A percentile compares a stretch with the other conserved stretches of the same genome.
These are phyloP conservation scores for Tympanuchus pallidicinctus DNA, from an alignment of 2,113 vertebrate genomes.

Conservation along the genomic window DNA sequence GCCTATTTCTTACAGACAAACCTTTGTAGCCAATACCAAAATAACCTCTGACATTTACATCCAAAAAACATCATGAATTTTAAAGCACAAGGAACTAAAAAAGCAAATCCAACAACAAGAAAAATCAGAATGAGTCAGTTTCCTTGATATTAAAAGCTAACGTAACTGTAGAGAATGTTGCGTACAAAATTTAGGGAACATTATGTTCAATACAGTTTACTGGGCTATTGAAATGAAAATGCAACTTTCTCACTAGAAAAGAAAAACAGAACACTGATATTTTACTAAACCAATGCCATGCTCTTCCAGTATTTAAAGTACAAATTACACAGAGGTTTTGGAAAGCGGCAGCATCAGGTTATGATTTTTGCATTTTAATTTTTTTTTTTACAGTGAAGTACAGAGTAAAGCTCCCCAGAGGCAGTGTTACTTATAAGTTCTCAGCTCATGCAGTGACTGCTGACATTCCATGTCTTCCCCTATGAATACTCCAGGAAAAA, in stretches of 20 bases:
- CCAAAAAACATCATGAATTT: not conserved
- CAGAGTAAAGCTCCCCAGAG: not conserved
- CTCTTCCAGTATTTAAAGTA: not conserved
- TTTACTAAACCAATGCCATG: not conserved
- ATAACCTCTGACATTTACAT: not conserved
- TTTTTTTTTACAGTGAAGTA: not conserved
- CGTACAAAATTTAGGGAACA: not conserved
- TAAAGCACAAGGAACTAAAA: not conserved
- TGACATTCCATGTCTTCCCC: not conserved
- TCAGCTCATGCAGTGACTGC: not conserved
- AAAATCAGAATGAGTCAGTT: not conserved
- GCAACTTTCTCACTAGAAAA: not conserved
- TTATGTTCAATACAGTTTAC: not conserved
- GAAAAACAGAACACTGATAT: not conserved
- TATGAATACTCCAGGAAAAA: fast-evolving
- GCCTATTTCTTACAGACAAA: not conserved
- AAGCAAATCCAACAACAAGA: not conserved
- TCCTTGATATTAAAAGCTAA: not conserved
- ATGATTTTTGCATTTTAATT: not conserved
- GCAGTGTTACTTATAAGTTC: not conserved
- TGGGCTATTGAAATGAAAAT: not conserved
- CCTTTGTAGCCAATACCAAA: not conserved
- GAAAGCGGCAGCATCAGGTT: not conserved
- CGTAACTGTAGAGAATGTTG: not conserved
- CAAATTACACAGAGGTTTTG: not conserved